Evolutionary conservation across 2,113 vertebrate genomes (phyloP).

Genomic region (Cyphomyrus plagiostoma): DNA sequence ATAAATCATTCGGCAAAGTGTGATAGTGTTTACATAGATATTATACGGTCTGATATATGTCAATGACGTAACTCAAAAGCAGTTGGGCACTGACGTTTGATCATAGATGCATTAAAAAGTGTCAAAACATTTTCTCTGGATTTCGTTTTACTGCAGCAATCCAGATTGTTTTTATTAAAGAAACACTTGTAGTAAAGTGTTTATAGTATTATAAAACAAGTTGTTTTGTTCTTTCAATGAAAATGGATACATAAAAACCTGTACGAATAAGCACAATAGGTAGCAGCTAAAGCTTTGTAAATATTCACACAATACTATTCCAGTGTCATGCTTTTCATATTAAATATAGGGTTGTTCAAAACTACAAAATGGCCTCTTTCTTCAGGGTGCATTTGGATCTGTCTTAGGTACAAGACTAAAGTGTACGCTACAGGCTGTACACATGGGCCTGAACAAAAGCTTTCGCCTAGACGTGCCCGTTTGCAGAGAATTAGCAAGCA

Average conservation of each 20-base stretch:
- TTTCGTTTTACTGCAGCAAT: background rate
- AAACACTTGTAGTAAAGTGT: background rate
- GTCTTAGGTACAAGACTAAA: background rate
- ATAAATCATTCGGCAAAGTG: background rate
- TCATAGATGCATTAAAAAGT: background rate
- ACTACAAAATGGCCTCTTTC: slow-evolving; percentile 16
- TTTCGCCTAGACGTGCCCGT: background rate
- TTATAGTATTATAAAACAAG: background rate
- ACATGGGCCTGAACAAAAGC: background rate
- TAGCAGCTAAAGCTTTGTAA: background rate
- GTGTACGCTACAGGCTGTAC: background rate
- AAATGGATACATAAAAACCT: background rate
- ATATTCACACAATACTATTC: background rate
- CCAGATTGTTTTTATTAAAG: background rate
- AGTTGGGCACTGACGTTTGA: background rate
- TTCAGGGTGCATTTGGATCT: slow-evolving; percentile 1
- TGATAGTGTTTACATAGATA: background rate
- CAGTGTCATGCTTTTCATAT: background rate
- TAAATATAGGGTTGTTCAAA: background rate
- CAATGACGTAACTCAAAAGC: background rate
- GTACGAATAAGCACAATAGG: background rate
- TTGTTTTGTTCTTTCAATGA: background rate
- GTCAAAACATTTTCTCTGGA: background rate
- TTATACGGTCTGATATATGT: background rate
- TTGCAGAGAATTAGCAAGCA: background rate